Base-by-base conservation (phyloP, 2,113 vertebrate genomes). In the Mus spicilegus region DNA sequence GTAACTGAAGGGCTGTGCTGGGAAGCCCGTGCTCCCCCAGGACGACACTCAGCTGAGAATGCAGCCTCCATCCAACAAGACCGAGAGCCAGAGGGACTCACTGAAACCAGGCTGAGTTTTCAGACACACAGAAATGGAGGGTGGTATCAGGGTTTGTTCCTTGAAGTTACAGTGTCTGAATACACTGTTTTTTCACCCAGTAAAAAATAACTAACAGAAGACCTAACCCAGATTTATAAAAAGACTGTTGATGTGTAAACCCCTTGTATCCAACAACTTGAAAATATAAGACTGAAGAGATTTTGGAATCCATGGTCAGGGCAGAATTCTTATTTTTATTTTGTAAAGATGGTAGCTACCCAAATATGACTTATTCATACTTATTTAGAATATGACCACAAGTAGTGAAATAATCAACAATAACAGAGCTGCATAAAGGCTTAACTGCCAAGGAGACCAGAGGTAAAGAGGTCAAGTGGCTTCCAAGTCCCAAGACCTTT, bases 331-430 rank as follows among this genome's bases (percentile, higher is more conserved):
- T n/a, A n/a, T n/a, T n/a, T n/a, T n/a, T n/a, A n/a, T n/a, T n/a
- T n/a, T n/a, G n/a, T n/a, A n/a, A n/a, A n/a, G n/a, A n/a, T n/a
- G n/a, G n/a, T n/a, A n/a, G n/a, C n/a, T n/a, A n/a, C n/a, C n/a
- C n/a, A n/a, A n/a, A n/a, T n/a, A n/a, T n/a, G n/a, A n/a, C n/a
- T n/a, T n/a, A n/a, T n/a, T n/a, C 17, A 78, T 70, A 91, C 20
- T 75, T 22, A 91, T 20, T 78, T 56, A 84, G 51, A 89, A 85
- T 67, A 88, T 26, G n/a, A 39, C n/a, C 70, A 93, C 22, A 94
- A 80, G 56, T 75, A 87, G 88, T 26, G 88, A 30, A 91, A 36
- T 49, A 78, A 36, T 76, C 91, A 73, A 70, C 82, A 72, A 93
- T 88, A 51, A 72, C 42, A 49, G 7, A 4, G 54, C 77, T 87